Evolutionary conservation across 2,113 vertebrate genomes (phyloP).

Genomic region (Sander lucioperca): DNA sequence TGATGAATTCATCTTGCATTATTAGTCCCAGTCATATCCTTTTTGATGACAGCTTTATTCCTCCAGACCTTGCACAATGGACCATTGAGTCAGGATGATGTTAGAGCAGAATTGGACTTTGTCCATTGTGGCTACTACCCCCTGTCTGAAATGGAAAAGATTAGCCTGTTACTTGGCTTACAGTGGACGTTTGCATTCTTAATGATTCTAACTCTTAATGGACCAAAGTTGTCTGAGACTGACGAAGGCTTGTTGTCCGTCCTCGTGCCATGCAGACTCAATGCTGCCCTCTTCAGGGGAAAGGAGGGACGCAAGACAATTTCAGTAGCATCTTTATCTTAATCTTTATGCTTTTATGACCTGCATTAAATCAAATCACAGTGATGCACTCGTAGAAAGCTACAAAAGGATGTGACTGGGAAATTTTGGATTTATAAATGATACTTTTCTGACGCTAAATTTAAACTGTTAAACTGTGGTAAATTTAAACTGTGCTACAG

Average conservation of each 20-base stretch:
- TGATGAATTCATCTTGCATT: constrained; percentile 40
- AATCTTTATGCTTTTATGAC: constrained; percentile 17
- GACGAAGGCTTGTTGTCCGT: constrained; percentile 34
- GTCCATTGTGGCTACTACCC: constrained; percentile 58
- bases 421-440: not conserved
- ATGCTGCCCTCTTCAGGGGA: constrained; percentile 69
- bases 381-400: constrained; percentile 1
- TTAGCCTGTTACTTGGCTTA: constrained; percentile 74
- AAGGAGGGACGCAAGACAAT: not conserved
- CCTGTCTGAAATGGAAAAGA: constrained; percentile 76
- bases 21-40: constrained; percentile 40
- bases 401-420: constrained; percentile 15
- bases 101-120: constrained; percentile 71
- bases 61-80: constrained; percentile 59
- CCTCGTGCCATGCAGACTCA: constrained; percentile 18
- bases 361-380: not conserved
- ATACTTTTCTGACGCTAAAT: not conserved
- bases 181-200: constrained; percentile 74
- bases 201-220: constrained; percentile 59
- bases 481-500: not conserved
- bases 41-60: constrained; percentile 63
- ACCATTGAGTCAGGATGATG: constrained; percentile 65
- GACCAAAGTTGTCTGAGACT: constrained; percentile 30
- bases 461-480: too few species aligned
- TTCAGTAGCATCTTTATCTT: not conserved